These are phyloP conservation scores for Mycetomoellerius zeteki DNA, from an alignment of 1,140 invertebrate species.

Conservation along the genomic window DNA sequence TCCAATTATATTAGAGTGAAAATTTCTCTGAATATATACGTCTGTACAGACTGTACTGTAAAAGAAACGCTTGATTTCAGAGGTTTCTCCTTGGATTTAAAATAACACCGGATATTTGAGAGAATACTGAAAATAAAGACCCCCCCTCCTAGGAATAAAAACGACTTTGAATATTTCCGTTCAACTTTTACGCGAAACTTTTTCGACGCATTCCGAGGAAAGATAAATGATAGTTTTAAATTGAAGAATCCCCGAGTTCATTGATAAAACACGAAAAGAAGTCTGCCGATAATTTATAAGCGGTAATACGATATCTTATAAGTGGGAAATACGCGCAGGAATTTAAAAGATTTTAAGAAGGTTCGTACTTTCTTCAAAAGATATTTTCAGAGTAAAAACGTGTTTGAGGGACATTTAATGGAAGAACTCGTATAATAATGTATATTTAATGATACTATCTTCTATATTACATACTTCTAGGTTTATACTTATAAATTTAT, in stretches of 20 bases:
- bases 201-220: slow-evolving; percentile 31
- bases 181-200: slow-evolving; percentile 55
- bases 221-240: slow-evolving; percentile 56
- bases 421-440: neutral
- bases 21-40: slow-evolving; percentile 1
- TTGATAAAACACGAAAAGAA: slow-evolving; percentile 52
- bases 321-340: neutral
- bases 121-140: slow-evolving; percentile 37
- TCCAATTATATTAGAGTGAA: slow-evolving; percentile 12
- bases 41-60: neutral
- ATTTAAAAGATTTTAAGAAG: neutral
- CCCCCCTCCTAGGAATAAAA: neutral
- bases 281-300: slow-evolving; percentile 44
- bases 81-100: slow-evolving; percentile 7
- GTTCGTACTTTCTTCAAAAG: neutral
- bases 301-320: neutral
- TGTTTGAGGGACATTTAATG: neutral
- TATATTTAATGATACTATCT: neutral
- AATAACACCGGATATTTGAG: slow-evolving; percentile 46
- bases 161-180: slow-evolving; percentile 58
- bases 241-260: slow-evolving; percentile 33
- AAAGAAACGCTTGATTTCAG: slow-evolving; percentile 2
- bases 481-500: neutral
- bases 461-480: neutral
- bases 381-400: neutral